These are phyloP conservation scores for Teinopalpus imperialis DNA, from an alignment of 2,888 invertebrate species.

Conservation along the genomic window DNA sequence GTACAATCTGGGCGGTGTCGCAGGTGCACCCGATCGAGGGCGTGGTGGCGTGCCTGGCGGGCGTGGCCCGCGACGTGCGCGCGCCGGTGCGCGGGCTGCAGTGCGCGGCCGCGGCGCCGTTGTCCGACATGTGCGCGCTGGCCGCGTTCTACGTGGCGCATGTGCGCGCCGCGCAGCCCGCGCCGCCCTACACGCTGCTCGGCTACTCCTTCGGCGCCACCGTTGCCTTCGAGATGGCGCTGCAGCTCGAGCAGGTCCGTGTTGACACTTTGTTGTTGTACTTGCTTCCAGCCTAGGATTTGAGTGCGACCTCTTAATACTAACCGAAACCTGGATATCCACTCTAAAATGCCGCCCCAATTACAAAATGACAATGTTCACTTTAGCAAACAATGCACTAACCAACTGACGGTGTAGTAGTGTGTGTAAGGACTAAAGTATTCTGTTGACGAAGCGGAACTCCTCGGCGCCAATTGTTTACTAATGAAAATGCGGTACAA, in stretches of 20 bases:
- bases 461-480: too few species aligned
- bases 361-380: too few species aligned
- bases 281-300: too few species aligned
- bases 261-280: too few species aligned
- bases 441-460: too few species aligned
- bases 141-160: constrained; percentile 88
- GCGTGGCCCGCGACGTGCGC: constrained; percentile 87
- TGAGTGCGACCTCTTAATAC: too few species aligned
- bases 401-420: too few species aligned
- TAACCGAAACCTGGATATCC: too few species aligned
- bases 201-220: constrained; percentile 98
- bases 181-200: constrained; percentile 92
- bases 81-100: constrained; percentile 94
- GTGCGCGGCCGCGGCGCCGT: constrained; percentile 89
- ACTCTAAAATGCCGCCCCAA: too few species aligned
- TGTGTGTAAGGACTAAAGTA: too few species aligned
- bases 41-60: constrained; percentile 86
- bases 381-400: too few species aligned
- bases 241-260: constrained; percentile 86
- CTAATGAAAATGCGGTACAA: too few species aligned
- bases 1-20: constrained; percentile 12
- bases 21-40: constrained; percentile 95
- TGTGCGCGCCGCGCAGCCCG: constrained; percentile 88
- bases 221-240: constrained; percentile 97
- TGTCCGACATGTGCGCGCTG: constrained; percentile 86